Evolutionary conservation across 2,797 vertebrate species (phyloP), one percentile per base, ranked within the genome.

Genomic region (Selene dorsalis): DNA sequence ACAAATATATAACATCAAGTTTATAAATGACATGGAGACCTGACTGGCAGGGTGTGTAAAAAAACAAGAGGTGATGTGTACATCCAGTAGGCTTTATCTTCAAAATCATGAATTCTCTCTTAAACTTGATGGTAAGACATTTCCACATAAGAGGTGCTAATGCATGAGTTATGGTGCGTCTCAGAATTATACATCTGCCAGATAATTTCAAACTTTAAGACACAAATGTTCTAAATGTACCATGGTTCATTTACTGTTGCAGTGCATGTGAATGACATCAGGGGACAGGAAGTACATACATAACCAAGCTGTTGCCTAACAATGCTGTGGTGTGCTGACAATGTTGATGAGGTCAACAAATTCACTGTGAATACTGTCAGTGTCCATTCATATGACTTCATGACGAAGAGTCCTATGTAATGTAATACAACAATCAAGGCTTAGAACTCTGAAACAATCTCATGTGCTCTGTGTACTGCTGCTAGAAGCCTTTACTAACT

Each of bases 241-340:
- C 22, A 4, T 13, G n/a, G 48, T 48, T 45, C 9, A 35, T 65
- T 78, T 60, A 12, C 14, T 65, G 16, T 38, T 30, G 52, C 20
- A 26, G 32, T 24, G 28, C 35, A 52, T 35, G 22, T 39, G 41
- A 69, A 39, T 69, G 24, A 57, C 6, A 35, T 32, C 10, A 58
- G 20, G 39, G 47, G 30, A 63, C 66, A 50, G 59, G 52, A 57
- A 58, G 41, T 70, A 63, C 60, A 60, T 12, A 58, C 28, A 26
- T 6, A 58, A 18, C 26, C 6, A 30, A 30, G 55, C 28, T 18
- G 16, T 56, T 30, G 26, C 28, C 28, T 30, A 10, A 14, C 22
- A 5, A 72, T 17, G 24, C 35, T 59, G 26, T 32, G 26, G n/a
- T 43, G 26, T 32, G 26, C n/a, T 43, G 3, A 55, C 39, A 10